Percentiles rank a stretch among this genome's conserved stretches.
phyloP scores from a whole-genome alignment of 1,140 invertebrate species.

The Drosophila virilis region DNA sequence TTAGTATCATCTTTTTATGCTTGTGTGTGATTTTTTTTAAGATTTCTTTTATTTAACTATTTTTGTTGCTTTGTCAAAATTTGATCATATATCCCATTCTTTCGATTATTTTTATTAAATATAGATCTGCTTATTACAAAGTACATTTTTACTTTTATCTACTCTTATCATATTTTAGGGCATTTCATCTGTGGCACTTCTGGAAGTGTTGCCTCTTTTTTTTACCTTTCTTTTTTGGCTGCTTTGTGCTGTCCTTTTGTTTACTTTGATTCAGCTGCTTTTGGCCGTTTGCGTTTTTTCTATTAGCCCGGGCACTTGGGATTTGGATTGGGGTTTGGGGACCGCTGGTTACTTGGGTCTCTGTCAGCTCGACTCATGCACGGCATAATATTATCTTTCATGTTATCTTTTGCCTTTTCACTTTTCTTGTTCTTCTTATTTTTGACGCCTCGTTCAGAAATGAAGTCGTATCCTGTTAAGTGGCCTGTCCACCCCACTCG shows the following conservation, averaged over 20 bases:
- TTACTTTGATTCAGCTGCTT: slow-evolving; percentile 47
- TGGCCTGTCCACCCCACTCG: slow-evolving; percentile 36
- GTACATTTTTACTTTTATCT: too few species aligned
- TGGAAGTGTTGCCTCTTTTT: background rate
- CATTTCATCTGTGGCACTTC: background rate
- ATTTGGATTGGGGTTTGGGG: background rate
- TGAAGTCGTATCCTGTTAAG: slow-evolving; percentile 80
- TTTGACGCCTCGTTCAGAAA: slow-evolving; percentile 66
- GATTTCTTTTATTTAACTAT: too few species aligned
- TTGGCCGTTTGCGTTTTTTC: slow-evolving; percentile 37
- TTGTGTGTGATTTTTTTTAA: too few species aligned
- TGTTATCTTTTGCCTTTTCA: slow-evolving; percentile 81
- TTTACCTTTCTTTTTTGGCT: slow-evolving; percentile 2
- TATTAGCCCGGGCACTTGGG: slow-evolving; percentile 24
- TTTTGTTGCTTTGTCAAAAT: too few species aligned
- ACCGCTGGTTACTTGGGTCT: slow-evolving; percentile 13
- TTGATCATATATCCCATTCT: too few species aligned
- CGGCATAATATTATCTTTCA: slow-evolving; percentile 79
- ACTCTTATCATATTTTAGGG: background rate
- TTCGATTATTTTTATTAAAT: too few species aligned
- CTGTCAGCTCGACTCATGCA: slow-evolving; percentile 45
- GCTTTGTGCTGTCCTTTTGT: slow-evolving; percentile 43
- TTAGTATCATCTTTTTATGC: too few species aligned
- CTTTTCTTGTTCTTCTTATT: slow-evolving; percentile 45
- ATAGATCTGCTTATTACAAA: too few species aligned